A percentile compares a stretch with the other conserved stretches of the same genome.
Evolutionary conservation across 2,797 vertebrate genomes (phyloP).

Genomic region (Ptychobarbus kaznakovi): DNA sequence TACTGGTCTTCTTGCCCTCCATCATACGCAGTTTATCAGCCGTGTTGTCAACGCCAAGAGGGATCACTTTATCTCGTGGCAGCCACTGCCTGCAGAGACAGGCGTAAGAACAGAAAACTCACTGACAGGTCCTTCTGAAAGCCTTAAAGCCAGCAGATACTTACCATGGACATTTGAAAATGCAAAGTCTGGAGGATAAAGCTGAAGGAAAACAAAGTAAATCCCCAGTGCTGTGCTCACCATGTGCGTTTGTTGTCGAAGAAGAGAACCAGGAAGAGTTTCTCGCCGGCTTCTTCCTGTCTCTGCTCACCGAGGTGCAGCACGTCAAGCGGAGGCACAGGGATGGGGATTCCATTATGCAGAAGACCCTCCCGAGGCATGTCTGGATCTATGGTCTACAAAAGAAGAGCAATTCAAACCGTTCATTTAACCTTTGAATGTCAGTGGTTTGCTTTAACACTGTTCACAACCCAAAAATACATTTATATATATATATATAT

Average conservation of each 20-base stretch:
- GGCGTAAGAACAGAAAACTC: neutral
- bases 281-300: constrained; percentile 89
- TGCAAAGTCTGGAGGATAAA: neutral
- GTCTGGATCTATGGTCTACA: constrained; percentile 94
- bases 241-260: constrained; percentile 99
- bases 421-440: neutral
- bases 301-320: constrained; percentile 90
- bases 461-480: neutral
- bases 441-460: neutral
- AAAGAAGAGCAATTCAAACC: constrained; percentile 21
- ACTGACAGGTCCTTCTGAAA: neutral
- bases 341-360: constrained; percentile 97
- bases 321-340: constrained; percentile 94
- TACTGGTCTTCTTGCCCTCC: constrained; percentile 95
- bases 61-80: constrained; percentile 90
- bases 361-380: constrained; percentile 95
- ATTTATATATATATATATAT: neutral
- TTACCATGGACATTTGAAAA: neutral
- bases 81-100: constrained; percentile 92
- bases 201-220: neutral
- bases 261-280: constrained; percentile 97
- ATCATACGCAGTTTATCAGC: constrained; percentile 96
- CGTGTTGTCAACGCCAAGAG: constrained; percentile 91
- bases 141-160: neutral
- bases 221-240: constrained; percentile 75